Evolutionary conservation across 2,113 vertebrate species (phyloP), one percentile per base, ranked within the genome.

Genomic region (Pelvicachromis taeniatus): DNA sequence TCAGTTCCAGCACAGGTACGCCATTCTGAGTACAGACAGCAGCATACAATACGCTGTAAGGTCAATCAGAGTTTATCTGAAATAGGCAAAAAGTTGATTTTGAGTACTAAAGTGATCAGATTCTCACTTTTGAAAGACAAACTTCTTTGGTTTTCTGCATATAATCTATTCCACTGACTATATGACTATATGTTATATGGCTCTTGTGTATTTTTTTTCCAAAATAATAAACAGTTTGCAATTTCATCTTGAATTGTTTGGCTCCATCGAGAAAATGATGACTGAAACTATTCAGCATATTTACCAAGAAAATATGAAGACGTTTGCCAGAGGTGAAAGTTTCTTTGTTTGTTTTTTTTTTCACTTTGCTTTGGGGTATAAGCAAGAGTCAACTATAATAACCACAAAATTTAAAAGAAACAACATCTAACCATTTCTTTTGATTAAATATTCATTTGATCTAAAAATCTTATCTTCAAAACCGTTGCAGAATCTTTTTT

Each of bases 1-100:
- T 99, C 94, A 97, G 97, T 53, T 99, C 99, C 83, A 99, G 98
- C 95, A 99, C 99, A 98, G 99, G 99, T 99, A 97, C 55, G 29
- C 21, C 9, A 14, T 16, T 14, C 38, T 80, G 38, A 56, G 68
- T n/a, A 50, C 55, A 80, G 56, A 33, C 53, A 82, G 13, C 7
- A 52, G 35, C 31, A 59, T 23, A 26, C 12, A 78, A 7, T 50
- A 78, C 16, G 26, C 48, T 40, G 9, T 17, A 10, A 61, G 52
- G 55, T 16, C 13, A 78, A 42, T 56, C 55, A 23, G 8, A 40
- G 55, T 33, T 26, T 19, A 0, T 48, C 31, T 82, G 33, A n/a
- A 56, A 29, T 14, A 26, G n/a, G 26, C 2, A 35, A 65, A 77
- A 35, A 11, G 54, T 70, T 68, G 12, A 80, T 59, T 58, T 70